Conservation (phyloP, 2,888 invertebrate species). For the Spilosoma lubricipeda region DNA sequence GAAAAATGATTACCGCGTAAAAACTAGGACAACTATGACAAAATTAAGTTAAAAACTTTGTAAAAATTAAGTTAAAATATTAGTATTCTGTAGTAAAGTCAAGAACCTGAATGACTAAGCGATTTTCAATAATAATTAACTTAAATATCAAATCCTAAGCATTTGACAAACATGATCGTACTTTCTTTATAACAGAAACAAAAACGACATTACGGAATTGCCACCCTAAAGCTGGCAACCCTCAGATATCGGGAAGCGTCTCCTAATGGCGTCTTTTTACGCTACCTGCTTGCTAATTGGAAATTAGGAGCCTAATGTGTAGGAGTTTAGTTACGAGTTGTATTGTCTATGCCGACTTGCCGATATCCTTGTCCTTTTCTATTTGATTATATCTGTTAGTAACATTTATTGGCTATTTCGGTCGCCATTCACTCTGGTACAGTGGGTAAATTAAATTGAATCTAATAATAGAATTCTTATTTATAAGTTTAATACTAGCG, state of each 20-base stretch:
- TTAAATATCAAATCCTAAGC: neutral
- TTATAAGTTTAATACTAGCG: neutral
- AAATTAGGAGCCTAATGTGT: conserved; percentile 83
- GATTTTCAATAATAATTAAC: neutral
- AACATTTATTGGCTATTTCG: conserved; percentile 36
- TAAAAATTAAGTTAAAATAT: too few species aligned
- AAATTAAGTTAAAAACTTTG: too few species aligned
- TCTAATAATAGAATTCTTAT: neutral
- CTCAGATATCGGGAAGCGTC: conserved; percentile 67
- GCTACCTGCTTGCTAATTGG: conserved; percentile 86
- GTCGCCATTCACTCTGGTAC: conserved; percentile 16
- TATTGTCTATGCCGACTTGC: conserved; percentile 76
- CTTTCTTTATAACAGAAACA: neutral
- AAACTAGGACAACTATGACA: too few species aligned
- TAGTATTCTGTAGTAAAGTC: neutral
- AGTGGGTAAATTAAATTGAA: conserved; percentile 30
- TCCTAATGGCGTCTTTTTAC: conserved; percentile 84
- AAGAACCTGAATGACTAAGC: neutral
- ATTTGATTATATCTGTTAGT: conserved; percentile 60
- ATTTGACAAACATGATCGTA: neutral
- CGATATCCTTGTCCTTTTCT: conserved; percentile 70
- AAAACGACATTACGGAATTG: conserved; percentile 8
- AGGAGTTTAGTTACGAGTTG: conserved; percentile 76
- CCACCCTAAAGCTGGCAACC: conserved; percentile 39
- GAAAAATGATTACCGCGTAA: too few species aligned